Conservation (phyloP, 2,797 vertebrate genomes). For the Salmo trutta region DNA sequence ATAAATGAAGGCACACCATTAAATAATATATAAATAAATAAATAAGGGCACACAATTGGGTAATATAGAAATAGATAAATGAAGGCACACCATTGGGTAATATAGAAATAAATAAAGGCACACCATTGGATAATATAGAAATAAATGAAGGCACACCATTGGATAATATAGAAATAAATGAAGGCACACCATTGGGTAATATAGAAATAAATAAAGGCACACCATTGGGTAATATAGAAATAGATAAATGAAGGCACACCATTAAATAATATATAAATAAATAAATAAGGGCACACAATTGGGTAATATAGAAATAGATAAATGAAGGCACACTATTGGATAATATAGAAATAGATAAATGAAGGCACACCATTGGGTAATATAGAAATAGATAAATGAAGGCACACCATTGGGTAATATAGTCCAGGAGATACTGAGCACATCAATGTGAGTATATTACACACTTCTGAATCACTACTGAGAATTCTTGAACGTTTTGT, state of each 20-base stretch:
- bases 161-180: conserved; percentile 52
- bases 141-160: too few relatives aligned
- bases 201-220: conserved; percentile 53
- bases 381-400: too few relatives aligned
- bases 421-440: neutral
- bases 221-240: too few relatives aligned
- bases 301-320: too few relatives aligned
- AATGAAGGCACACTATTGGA: too few relatives aligned
- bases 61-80: too few relatives aligned
- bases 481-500: neutral
- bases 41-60: neutral
- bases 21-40: conserved; percentile 51
- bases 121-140: too few relatives aligned
- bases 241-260: too few relatives aligned
- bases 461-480: neutral
- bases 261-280: conserved; percentile 50
- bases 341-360: conserved; percentile 53
- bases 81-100: neutral
- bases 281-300: conserved; percentile 2
- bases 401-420: neutral
- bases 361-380: neutral
- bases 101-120: conserved; percentile 5
- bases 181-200: neutral
- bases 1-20: too few relatives aligned
- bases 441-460: conserved; percentile 1